These are phyloP conservation scores for Catharus fuscescens DNA, from an alignment of 2,113 vertebrate genomes.

Conservation along the genomic window DNA sequence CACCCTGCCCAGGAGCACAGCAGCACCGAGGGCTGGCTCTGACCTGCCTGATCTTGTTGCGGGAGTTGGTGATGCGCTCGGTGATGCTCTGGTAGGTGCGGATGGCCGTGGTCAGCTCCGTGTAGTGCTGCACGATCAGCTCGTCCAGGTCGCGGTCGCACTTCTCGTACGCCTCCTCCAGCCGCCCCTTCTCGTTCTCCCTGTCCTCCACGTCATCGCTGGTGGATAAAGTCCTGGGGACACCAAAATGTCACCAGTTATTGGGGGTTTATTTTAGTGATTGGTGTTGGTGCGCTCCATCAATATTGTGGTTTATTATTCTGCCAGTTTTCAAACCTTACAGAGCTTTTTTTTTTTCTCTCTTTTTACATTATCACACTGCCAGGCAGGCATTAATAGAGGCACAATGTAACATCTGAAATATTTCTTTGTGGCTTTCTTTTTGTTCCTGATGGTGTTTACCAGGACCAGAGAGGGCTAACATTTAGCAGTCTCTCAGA, in stretches of 20 bases:
- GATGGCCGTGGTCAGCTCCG: slow-evolving; percentile 94
- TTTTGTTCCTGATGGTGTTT: too few species aligned
- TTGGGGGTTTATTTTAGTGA: too few species aligned
- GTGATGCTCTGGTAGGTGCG: slow-evolving; percentile 99
- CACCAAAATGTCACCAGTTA: accelerated
- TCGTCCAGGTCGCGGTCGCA: slow-evolving; percentile 92
- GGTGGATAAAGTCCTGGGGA: slow-evolving; percentile 87
- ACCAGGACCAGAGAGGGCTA: too few species aligned
- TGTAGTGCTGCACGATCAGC: slow-evolving; percentile 95
- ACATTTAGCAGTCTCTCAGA: too few species aligned
- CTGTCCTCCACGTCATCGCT: slow-evolving; percentile 94
- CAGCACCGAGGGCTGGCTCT: too few species aligned
- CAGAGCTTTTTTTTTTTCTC: background rate
- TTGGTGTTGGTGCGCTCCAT: too few species aligned
- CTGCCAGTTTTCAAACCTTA: background rate
- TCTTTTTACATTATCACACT: background rate
- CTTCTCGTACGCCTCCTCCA: slow-evolving; percentile 96
- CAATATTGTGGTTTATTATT: too few species aligned
- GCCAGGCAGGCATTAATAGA: slow-evolving; percentile 28
- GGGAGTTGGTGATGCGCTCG: slow-evolving; percentile 94
- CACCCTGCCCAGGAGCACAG: too few species aligned
- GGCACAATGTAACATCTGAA: background rate
- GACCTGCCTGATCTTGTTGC: slow-evolving; percentile 97
- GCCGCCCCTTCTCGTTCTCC: slow-evolving; percentile 92
- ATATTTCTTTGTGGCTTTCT: background rate